phyloP scores from a whole-genome alignment of 2,113 vertebrate genomes.

The Sclerurus mexicanus region DNA sequence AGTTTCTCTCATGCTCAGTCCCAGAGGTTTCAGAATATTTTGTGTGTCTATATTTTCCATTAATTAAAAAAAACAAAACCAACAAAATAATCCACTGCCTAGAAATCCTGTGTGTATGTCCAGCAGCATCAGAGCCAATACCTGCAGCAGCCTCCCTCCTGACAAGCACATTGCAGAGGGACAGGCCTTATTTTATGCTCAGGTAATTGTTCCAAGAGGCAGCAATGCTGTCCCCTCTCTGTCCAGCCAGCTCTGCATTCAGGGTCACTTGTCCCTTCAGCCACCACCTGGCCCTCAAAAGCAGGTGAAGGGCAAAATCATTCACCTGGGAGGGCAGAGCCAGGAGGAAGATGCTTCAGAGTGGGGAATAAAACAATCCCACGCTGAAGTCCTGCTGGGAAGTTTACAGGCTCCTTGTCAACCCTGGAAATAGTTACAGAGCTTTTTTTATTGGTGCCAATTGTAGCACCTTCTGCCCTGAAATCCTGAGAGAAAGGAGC shows the following conservation, averaged over 20 bases:
- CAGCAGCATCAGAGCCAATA: neutral
- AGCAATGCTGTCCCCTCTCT: neutral
- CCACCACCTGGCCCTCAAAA: neutral
- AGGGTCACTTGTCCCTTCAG: neutral
- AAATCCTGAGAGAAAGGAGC: neutral
- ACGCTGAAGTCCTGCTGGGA: neutral
- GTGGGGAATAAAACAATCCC: neutral
- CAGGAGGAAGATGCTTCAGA: neutral
- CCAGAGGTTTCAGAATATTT: neutral
- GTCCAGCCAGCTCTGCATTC: neutral
- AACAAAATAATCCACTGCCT: neutral
- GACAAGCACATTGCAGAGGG: neutral
- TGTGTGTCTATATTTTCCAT: rapidly evolving
- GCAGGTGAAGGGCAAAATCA: neutral
- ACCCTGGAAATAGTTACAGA: neutral
- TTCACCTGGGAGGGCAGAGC: neutral
- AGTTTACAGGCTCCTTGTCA: neutral
- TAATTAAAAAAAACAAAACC: neutral
- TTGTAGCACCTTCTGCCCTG: neutral
- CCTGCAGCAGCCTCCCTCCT: neutral
- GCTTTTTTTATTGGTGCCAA: neutral
- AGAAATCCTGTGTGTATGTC: neutral
- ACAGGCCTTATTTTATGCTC: neutral
- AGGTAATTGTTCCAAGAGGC: neutral
- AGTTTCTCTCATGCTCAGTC: neutral